These are phyloP conservation scores for Tachina fera DNA, from an alignment of 2,888 invertebrate genomes.

Conservation along the genomic window DNA sequence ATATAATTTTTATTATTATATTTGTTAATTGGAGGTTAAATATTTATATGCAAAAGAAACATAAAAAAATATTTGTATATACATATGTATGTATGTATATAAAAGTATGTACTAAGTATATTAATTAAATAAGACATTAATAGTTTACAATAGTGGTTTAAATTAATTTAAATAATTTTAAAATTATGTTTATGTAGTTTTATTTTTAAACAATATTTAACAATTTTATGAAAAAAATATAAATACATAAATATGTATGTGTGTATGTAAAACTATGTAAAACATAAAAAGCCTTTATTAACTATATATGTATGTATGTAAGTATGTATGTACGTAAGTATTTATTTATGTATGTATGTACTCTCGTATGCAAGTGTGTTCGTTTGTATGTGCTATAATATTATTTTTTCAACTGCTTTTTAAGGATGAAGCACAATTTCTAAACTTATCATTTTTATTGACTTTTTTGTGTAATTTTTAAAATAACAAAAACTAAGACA, in stretches of 20 bases:
- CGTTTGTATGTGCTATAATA: not conserved
- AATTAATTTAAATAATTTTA: slow-evolving; percentile 12
- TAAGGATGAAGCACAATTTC: slow-evolving; percentile 39
- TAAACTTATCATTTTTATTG: slow-evolving; percentile 51
- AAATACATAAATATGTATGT: not conserved
- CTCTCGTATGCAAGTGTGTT: no score
- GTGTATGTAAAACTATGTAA: slow-evolving; percentile 2
- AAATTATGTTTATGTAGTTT: slow-evolving; percentile 11
- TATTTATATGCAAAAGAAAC: slow-evolving; percentile 18
- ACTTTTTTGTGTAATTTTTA: slow-evolving; percentile 34
- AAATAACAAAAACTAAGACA: slow-evolving; percentile 78
- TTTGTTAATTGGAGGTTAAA: slow-evolving; percentile 26
- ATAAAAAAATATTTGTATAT: slow-evolving; percentile 18
- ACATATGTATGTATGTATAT: not conserved
- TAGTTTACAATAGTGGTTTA: slow-evolving; percentile 46
- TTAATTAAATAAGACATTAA: slow-evolving; percentile 16
- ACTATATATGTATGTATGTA: slow-evolving; percentile 3
- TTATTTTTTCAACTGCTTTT: not conserved
- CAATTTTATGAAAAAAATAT: slow-evolving; percentile 34
- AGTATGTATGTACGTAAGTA: not conserved
- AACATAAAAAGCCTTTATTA: slow-evolving; percentile 55
- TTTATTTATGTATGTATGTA: slow-evolving; percentile 6
- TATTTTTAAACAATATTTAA: slow-evolving; percentile 40
- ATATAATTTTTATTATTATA: slow-evolving; percentile 5
- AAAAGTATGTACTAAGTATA: slow-evolving; percentile 13